Evolutionary conservation across 2,797 vertebrate genomes (phyloP).

Genomic region (Denticeps clupeoides): DNA sequence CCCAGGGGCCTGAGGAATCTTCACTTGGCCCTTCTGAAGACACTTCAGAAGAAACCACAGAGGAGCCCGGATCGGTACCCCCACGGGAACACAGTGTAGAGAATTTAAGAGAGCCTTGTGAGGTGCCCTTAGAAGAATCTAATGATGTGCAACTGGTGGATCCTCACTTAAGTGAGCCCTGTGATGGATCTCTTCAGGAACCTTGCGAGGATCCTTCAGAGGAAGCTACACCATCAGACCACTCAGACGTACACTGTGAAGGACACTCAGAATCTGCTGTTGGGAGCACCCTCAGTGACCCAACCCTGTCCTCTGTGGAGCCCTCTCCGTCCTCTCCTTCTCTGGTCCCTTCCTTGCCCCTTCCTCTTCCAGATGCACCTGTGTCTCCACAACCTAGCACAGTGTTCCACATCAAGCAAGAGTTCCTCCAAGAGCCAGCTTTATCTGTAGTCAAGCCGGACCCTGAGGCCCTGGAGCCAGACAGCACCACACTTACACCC

Average conservation of each 20-base stretch:
- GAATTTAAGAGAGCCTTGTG: conserved; percentile 15
- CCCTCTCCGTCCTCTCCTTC: conserved; percentile 22
- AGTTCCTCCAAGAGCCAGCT: conserved; percentile 36
- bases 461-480: conserved; percentile 49
- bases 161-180: conserved; percentile 22
- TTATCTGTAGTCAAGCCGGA: conserved; percentile 42
- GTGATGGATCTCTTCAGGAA: not conserved
- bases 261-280: conserved; percentile 19
- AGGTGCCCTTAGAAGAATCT: conserved; percentile 19
- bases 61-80: not conserved
- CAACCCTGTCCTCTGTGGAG: conserved; percentile 20
- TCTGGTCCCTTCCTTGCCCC: conserved; percentile 19
- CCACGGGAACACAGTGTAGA: conserved; percentile 12
- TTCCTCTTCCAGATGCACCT: conserved; percentile 16
- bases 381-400: conserved; percentile 10
- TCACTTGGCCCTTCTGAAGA: conserved; percentile 23
- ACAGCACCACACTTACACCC: conserved; percentile 56
- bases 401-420: conserved; percentile 30
- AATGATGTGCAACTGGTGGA: conserved; percentile 19
- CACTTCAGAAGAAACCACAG: conserved; percentile 20
- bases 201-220: conserved; percentile 14
- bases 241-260: conserved; percentile 11
- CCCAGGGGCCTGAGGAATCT: conserved; percentile 12
- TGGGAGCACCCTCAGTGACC: conserved; percentile 23
- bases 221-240: no score